Evolutionary conservation across 2,888 invertebrate species (phyloP), one percentile per base, ranked within the genome.

Genomic region (Leptura quadrifasciata): DNA sequence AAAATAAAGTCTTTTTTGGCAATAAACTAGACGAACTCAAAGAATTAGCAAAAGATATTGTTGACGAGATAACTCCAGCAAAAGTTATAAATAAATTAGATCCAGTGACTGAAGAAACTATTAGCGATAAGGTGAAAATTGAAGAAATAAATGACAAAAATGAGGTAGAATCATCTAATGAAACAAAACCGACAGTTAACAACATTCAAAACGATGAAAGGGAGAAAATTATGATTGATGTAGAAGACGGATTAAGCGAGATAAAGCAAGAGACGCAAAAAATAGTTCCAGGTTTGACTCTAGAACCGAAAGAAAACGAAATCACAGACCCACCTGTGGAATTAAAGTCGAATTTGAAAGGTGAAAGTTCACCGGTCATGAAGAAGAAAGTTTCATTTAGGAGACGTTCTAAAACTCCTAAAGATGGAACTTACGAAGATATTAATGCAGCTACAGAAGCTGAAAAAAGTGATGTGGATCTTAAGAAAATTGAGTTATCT

Each of bases 321-420:
- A 74, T 47, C 24, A 67, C n/a, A 58, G 31, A 64, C 3, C 31
- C 65, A 24, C 76, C 77, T 24, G 31, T 57, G 17, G 64, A 63
- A 9, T 57, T 18, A 55, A 54, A 70, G 76, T 83, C 86, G 0
- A 84, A 79, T 35, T 67, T 85, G 39, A 87, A 86, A 76, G 24
- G 80, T 77, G 77, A 81, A 64, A 64, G 72, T 18, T 85, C 87
- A 10, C 87, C 87, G 0, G 64, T 84, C 6, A 78, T 86, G 68
- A 88, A 88, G 81, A 89, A 89, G 79, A 88, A 88, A 79, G 89
- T 89, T 20, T 89, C 89, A 8, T 89, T 89, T 76, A 89, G 87
- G 68, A 80, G 87, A 54, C 84, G 86, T 70, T 84, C 85, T 21
- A 87, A 84, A 60, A 82, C 82, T 35, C 80, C 83, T 20, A 85